Evolutionary conservation across 2,113 vertebrate species (phyloP).

Genomic region (Ceratotherium simum): DNA sequence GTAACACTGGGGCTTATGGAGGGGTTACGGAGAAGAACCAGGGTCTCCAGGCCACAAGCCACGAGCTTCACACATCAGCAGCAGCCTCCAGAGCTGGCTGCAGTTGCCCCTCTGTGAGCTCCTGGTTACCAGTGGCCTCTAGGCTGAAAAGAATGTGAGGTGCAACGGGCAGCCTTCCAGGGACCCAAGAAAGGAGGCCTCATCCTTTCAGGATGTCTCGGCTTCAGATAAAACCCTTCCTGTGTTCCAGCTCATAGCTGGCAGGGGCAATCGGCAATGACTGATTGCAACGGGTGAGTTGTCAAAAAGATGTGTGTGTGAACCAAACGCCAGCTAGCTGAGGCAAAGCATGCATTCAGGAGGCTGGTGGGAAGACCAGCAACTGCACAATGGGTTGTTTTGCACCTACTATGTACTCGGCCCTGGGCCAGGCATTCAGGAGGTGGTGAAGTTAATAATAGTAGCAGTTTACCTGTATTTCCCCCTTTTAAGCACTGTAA

Average conservation of each 20-base stretch:
- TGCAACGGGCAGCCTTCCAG: slow-evolving; percentile 66
- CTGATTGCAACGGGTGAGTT: slow-evolving; percentile 43
- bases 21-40: background rate
- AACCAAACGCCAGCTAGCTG: background rate
- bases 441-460: background rate
- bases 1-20: background rate
- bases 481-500: background rate
- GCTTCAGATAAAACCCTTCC: slow-evolving; percentile 78
- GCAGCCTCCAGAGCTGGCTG: background rate
- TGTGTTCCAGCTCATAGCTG: slow-evolving; percentile 69
- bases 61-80: background rate
- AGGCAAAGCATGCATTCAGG: slow-evolving; percentile 10
- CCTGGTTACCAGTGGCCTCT: slow-evolving; percentile 62
- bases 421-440: background rate
- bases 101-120: background rate
- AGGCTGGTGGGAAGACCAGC: slow-evolving; percentile 59
- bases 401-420: slow-evolving; percentile 15
- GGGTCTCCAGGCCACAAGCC: background rate
- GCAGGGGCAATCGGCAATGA: slow-evolving; percentile 55
- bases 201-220: slow-evolving; percentile 74
- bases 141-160: slow-evolving; percentile 76
- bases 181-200: slow-evolving; percentile 60
- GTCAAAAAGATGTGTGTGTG: slow-evolving; percentile 76
- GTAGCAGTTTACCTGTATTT: background rate
- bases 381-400: slow-evolving; percentile 9